Evolutionary conservation across 2,888 invertebrate genomes (phyloP).

Genomic region (Epinotia nisella): DNA sequence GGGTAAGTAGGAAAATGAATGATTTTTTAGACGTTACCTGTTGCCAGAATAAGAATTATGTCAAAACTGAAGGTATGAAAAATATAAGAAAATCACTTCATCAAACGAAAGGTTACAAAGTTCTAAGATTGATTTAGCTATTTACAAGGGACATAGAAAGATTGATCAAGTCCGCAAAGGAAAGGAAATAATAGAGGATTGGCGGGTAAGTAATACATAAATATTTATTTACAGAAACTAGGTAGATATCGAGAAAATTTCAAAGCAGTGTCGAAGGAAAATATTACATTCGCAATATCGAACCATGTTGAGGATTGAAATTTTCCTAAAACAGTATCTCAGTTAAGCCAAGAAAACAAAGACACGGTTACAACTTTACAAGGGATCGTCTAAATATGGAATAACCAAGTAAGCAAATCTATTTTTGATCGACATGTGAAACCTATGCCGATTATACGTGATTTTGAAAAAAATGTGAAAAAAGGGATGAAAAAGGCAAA

Average conservation of each 20-base stretch:
- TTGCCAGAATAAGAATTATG: background rate
- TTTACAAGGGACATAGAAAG: background rate
- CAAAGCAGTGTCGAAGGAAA: background rate
- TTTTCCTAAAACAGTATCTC: too few relatives aligned
- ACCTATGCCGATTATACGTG: too few relatives aligned
- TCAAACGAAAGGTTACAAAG: background rate
- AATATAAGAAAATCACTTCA: background rate
- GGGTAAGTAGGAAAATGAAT: background rate
- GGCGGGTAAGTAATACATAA: background rate
- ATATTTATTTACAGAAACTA: background rate
- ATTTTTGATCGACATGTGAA: too few relatives aligned
- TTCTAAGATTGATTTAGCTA: background rate
- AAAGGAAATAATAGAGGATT: background rate
- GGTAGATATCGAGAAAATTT: background rate
- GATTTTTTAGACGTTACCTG: background rate
- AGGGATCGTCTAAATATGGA: too few relatives aligned
- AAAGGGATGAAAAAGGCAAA: too few relatives aligned
- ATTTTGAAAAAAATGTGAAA: too few relatives aligned
- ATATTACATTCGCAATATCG: too few relatives aligned
- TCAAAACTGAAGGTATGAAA: background rate
- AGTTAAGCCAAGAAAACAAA: too few relatives aligned
- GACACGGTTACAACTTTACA: too few relatives aligned
- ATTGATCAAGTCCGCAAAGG: background rate
- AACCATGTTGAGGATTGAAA: too few relatives aligned
- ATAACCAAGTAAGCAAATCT: too few relatives aligned